Conservation (phyloP, 2,113 vertebrate genomes). For the Rhizomys pruinosus region DNA sequence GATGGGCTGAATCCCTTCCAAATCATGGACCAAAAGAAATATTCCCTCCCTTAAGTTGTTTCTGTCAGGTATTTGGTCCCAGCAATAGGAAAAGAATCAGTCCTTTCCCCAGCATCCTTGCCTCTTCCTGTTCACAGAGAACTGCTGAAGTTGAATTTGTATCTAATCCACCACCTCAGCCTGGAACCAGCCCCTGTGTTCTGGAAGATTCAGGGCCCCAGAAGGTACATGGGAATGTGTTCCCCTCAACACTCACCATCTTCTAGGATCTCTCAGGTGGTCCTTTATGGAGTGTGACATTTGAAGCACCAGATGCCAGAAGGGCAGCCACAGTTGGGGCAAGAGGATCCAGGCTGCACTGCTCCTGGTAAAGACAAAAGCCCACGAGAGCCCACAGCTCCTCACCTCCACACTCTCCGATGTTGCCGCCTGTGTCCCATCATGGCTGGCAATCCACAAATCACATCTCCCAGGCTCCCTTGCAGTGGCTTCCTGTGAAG, state of each 20-base stretch:
- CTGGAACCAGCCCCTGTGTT: not conserved
- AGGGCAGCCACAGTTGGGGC: no score
- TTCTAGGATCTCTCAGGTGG: not conserved
- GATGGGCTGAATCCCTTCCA: not conserved
- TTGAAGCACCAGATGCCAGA: not conserved
- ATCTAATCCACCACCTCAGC: not conserved
- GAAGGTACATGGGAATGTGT: not conserved
- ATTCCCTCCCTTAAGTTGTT: not conserved
- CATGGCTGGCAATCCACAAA: not conserved
- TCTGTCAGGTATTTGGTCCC: not conserved
- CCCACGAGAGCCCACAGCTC: not conserved
- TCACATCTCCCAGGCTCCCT: not conserved
- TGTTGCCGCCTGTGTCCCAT: not conserved
- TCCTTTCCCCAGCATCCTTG: no score
- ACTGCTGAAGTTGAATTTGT: not conserved
- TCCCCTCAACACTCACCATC: not conserved
- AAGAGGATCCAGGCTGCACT: not conserved
- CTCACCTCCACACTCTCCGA: not conserved
- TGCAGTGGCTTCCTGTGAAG: not conserved
- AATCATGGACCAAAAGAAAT: not conserved
- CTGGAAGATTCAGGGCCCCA: not conserved
- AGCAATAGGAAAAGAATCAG: not conserved
- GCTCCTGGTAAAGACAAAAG: not conserved
- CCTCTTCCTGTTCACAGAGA: not conserved
- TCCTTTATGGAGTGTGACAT: not conserved